Conservation (phyloP, 2,888 invertebrate genomes). For the Polydrusus cervinus region DNA sequence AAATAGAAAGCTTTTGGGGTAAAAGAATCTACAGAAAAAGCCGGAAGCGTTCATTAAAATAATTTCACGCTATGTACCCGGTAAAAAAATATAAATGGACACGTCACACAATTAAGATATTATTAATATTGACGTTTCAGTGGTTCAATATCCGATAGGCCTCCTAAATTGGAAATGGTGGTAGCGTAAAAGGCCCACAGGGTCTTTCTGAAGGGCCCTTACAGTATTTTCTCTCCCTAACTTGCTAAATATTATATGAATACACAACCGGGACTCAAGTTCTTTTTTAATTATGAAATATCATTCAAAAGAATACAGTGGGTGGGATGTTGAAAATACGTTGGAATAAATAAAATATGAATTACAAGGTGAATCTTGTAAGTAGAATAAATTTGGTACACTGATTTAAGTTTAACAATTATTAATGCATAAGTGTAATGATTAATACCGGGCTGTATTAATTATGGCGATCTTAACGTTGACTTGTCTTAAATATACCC, state of each 20-base stretch:
- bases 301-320: slow-evolving; percentile 56
- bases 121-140: slow-evolving; percentile 50
- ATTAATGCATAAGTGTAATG: too few relatives aligned
- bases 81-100: slow-evolving; percentile 38
- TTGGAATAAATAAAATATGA: neutral
- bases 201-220: slow-evolving; percentile 41
- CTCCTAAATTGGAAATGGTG: slow-evolving; percentile 48
- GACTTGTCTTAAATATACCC: too few relatives aligned
- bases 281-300: slow-evolving; percentile 64
- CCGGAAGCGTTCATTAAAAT: slow-evolving; percentile 37
- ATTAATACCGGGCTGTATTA: too few relatives aligned
- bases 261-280: slow-evolving; percentile 60
- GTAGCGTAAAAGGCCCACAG: slow-evolving; percentile 50
- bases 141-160: slow-evolving; percentile 47
- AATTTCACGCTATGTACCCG: slow-evolving; percentile 17
- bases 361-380: too few relatives aligned
- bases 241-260: slow-evolving; percentile 65
- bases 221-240: slow-evolving; percentile 58
- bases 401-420: too few relatives aligned
- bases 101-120: slow-evolving; percentile 47
- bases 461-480: too few relatives aligned
- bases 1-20: neutral
- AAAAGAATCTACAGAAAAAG: slow-evolving; percentile 6
- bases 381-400: too few relatives aligned
- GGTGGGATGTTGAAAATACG: slow-evolving; percentile 4